Evolutionary conservation across 23 tunicate species (phyloP).

Genomic region (Clavelina lepadiformis): DNA sequence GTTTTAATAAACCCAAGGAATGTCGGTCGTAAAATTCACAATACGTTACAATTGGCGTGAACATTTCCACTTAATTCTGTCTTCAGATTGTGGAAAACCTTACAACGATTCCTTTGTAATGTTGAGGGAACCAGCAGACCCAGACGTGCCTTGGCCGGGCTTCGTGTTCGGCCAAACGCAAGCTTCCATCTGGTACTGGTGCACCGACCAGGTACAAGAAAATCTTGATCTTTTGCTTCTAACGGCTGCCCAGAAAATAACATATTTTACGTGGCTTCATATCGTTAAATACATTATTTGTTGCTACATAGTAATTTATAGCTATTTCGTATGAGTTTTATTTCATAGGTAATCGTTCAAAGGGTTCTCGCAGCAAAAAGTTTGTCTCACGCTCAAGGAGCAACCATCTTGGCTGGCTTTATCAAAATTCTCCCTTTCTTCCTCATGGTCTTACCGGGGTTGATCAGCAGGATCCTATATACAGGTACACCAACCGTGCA

Average conservation of each 20-base stretch:
- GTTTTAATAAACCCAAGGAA: no score
- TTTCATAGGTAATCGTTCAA: constrained; percentile 89
- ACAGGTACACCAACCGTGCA: constrained; percentile 49
- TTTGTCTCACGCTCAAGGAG: constrained; percentile 90
- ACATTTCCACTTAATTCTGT: no score
- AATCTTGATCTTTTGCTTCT: no score
- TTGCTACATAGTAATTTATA: no score
- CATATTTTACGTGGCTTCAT: no score
- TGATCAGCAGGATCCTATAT: constrained; percentile 78
- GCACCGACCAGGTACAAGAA: constrained; percentile 97
- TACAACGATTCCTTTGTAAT: constrained; percentile 74
- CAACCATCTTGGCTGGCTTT: constrained; percentile 78
- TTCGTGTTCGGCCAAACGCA: constrained; percentile 90
- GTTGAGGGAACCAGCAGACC: constrained; percentile 79
- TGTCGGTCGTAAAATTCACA: no score
- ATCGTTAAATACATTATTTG: no score
- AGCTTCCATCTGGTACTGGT: constrained; percentile 97
- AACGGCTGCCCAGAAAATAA: no score
- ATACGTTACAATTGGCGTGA: no score
- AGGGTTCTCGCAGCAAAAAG: constrained; percentile 86
- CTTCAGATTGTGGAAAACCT: constrained; percentile 58
- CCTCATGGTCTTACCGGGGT: constrained; percentile 91
- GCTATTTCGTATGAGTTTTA: no score
- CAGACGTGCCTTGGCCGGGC: constrained; percentile 93
- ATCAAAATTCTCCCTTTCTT: constrained; percentile 84